Conservation (phyloP, 2,888 invertebrate species). For the Andrena fulva region DNA sequence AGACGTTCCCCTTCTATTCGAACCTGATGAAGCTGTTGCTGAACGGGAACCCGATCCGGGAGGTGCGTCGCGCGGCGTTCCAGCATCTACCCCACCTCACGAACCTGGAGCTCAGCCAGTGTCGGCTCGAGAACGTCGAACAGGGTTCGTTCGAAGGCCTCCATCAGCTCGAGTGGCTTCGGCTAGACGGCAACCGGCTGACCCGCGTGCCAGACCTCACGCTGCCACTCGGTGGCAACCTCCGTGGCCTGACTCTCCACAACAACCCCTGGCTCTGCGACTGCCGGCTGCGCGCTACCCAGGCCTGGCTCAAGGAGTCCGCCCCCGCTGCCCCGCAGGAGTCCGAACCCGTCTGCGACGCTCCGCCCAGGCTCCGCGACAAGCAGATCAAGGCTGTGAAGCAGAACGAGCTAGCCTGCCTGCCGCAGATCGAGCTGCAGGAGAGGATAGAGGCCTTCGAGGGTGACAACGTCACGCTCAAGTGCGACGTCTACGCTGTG, state of each 20-base stretch:
- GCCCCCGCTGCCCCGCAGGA: constrained; percentile 91
- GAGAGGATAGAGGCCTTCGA: constrained; percentile 92
- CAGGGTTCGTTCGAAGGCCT: constrained; percentile 93
- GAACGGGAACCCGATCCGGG: constrained; percentile 93
- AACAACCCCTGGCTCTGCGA: constrained; percentile 96
- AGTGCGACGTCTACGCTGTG: constrained; percentile 92
- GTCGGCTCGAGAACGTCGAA: constrained; percentile 91
- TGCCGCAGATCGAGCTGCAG: constrained; percentile 92
- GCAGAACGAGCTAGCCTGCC: constrained; percentile 91
- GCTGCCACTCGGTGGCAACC: constrained; percentile 88
- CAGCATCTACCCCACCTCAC: constrained; percentile 91
- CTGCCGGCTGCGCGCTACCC: constrained; percentile 91
- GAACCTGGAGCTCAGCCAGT: constrained; percentile 92
- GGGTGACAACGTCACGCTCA: constrained; percentile 92
- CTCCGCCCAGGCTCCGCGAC: constrained; percentile 89
- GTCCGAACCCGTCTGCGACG: constrained; percentile 91
- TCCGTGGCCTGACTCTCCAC: constrained; percentile 93
- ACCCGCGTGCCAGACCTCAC: constrained; percentile 86
- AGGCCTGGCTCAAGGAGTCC: constrained; percentile 90
- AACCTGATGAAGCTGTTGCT: constrained; percentile 93
- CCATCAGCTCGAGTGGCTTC: constrained; percentile 93
- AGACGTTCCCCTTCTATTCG: constrained; percentile 91
- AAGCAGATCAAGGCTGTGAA: constrained; percentile 89
- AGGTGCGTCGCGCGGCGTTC: constrained; percentile 90
- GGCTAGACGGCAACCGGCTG: constrained; percentile 93